Percentiles rank a stretch among this genome's conserved stretches.
Evolutionary conservation across 2,113 vertebrate species (phyloP).

Genomic region (Syngnathus floridae): DNA sequence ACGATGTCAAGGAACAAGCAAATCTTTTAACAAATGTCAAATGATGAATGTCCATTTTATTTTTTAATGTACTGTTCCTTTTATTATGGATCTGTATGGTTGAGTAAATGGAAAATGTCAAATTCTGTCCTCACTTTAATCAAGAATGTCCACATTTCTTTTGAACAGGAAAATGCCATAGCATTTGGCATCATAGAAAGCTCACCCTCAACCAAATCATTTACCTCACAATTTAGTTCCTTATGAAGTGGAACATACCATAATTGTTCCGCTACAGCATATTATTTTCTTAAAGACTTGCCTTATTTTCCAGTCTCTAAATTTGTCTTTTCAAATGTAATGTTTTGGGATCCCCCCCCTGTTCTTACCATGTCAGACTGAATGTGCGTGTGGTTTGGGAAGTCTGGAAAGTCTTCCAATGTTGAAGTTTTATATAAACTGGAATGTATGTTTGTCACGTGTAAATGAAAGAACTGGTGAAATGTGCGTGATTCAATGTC

Average conservation of each 20-base stretch:
- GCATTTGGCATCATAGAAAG: neutral
- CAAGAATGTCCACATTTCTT: slow-evolving; percentile 7
- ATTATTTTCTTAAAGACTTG: neutral
- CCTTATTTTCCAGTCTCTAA: slow-evolving; percentile 19
- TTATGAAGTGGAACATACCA: neutral
- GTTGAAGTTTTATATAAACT: slow-evolving; percentile 61
- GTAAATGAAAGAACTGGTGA: slow-evolving; percentile 40
- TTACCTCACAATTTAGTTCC: neutral
- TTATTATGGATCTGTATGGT: neutral
- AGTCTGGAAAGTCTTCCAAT: slow-evolving; percentile 19
- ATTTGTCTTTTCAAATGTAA: slow-evolving; percentile 4
- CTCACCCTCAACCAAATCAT: neutral
- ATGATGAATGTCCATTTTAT: slow-evolving; percentile 34
- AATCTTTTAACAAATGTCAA: slow-evolving; percentile 12
- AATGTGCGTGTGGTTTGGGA: slow-evolving; percentile 12
- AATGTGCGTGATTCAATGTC: slow-evolving; percentile 30
- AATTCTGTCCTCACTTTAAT: slow-evolving; percentile 5
- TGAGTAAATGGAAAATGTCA: slow-evolving; percentile 16
- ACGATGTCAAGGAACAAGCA: slow-evolving; percentile 15
- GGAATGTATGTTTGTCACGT: slow-evolving; percentile 53
- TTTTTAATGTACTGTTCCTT: neutral
- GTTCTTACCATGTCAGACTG: slow-evolving; percentile 18
- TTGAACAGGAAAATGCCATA: neutral
- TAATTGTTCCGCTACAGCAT: neutral
- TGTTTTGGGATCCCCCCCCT: neutral